These are phyloP conservation scores for Standfussiana lucernea DNA, from an alignment of 2,888 invertebrate genomes.

Conservation along the genomic window DNA sequence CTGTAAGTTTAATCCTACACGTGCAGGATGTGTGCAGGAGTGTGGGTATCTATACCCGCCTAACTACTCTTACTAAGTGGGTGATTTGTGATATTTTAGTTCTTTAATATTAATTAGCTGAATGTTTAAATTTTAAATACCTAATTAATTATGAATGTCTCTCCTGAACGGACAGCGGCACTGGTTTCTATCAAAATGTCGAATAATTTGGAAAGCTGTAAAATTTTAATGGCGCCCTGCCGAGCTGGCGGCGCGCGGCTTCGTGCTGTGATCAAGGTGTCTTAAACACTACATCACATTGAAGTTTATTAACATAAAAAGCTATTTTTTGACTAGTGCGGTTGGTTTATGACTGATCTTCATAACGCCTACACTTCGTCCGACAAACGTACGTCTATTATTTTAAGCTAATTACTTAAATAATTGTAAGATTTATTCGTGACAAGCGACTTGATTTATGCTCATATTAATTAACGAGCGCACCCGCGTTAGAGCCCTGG, in stretches of 20 bases:
- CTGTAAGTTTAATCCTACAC: background rate
- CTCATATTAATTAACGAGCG: slow-evolving; percentile 49
- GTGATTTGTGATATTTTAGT: background rate
- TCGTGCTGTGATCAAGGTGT: background rate
- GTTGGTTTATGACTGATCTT: slow-evolving; percentile 14
- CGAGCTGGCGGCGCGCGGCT: background rate
- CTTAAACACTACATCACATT: background rate
- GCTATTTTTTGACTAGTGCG: slow-evolving; percentile 25
- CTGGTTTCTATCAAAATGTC: background rate
- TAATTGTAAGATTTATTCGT: slow-evolving; percentile 53
- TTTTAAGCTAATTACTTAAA: slow-evolving; percentile 52
- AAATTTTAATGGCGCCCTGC: background rate
- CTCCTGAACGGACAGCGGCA: background rate
- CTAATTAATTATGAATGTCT: slow-evolving; percentile 7
- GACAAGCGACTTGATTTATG: slow-evolving; percentile 62
- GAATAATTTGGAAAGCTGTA: slow-evolving; percentile 22
- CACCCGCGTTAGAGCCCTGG: slow-evolving; percentile 11
- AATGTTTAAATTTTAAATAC: background rate
- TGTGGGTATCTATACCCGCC: background rate
- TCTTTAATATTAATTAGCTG: background rate
- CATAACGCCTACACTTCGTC: background rate
- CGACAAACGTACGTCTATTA: slow-evolving; percentile 15
- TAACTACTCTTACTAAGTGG: background rate
- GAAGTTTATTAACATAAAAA: slow-evolving; percentile 3
- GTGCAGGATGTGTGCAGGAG: background rate